Conservation (phyloP, 2,888 invertebrate genomes). For the Xylota sylvarum region DNA sequence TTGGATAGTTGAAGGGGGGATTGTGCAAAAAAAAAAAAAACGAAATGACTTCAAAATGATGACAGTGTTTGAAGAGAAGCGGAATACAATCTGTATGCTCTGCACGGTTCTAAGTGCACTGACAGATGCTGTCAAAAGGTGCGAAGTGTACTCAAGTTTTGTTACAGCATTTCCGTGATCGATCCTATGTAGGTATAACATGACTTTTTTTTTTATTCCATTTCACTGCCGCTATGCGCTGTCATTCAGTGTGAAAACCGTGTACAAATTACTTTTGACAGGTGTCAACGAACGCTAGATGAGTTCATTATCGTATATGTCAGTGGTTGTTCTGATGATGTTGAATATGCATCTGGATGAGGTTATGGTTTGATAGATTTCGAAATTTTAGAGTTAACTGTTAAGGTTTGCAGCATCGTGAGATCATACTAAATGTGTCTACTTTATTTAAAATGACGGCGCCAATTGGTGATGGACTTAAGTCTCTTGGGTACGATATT, state of each 20-base stretch:
- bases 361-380: background rate
- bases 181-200: slow-evolving; percentile 33
- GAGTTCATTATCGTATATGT: slow-evolving; percentile 65
- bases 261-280: slow-evolving; percentile 72
- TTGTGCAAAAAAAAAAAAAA: slow-evolving; percentile 6
- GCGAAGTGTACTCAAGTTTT: slow-evolving; percentile 57
- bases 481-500: no score
- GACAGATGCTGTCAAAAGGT: slow-evolving; percentile 63
- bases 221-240: slow-evolving; percentile 44
- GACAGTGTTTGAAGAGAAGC: slow-evolving; percentile 58
- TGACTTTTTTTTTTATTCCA: slow-evolving; percentile 39
- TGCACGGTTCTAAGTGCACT: slow-evolving; percentile 32
- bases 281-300: slow-evolving; percentile 68
- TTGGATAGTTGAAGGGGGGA: slow-evolving; percentile 19
- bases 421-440: no score
- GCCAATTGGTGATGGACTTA: no score
- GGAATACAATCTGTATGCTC: slow-evolving; percentile 27
- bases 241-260: slow-evolving; percentile 59
- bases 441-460: no score
- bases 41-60: slow-evolving; percentile 60
- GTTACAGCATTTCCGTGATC: slow-evolving; percentile 60
- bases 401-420: no score
- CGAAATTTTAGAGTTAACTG: background rate
- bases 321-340: slow-evolving; percentile 26
- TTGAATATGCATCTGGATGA: background rate